Base-by-base conservation (phyloP, 2,113 vertebrate genomes). In the Odobenus rosmarus region DNA sequence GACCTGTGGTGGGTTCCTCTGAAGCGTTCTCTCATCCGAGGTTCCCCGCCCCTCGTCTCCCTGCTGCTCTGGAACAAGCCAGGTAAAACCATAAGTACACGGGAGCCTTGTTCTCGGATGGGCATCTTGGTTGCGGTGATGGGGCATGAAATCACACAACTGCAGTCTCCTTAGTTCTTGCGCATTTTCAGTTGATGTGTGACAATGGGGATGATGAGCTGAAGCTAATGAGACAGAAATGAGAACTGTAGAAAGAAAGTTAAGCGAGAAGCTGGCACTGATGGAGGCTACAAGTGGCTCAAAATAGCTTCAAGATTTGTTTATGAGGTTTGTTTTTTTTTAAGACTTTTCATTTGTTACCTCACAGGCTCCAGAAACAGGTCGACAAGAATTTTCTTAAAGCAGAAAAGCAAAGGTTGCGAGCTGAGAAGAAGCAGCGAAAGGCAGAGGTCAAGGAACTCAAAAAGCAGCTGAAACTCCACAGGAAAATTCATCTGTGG, bases 401-500 rank as follows among this genome's bases (percentile, higher is more conserved):
- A 98, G 99, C 99, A 26, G 99, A 99, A 98, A 99, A 99, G 88
- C 99, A 99, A 98, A 99, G 99, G 82, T 98, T 99, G 97, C 99
- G 99, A 98, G 99, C 99, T 79, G 99, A 99, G 98, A 99, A 99
- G 98, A 99, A 99, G 95, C 99, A 99, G 98, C 99, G 99, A 36
- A 99, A 99, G 98, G 99, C 99, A 74, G 99, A 99, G 97, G 99
- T 99, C 96, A 99, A 99, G 97, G 99, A 99, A 98, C 99, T 99
- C 96, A 99, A 99, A 98, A 99, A 99, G 98, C 99, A 99, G 98
- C 99, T 99, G 76, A 99, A 99, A 98, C 98, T 99, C 98, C 99
- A 99, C 98, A 99, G 99, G 98, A 99, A 99, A 97, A 99, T 99
- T 98, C 98, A 99, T 96, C 99, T 99, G 97, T 99, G 99, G 99